Conservation (phyloP, 1,140 invertebrate genomes). For the Lepidurus packardi region DNA sequence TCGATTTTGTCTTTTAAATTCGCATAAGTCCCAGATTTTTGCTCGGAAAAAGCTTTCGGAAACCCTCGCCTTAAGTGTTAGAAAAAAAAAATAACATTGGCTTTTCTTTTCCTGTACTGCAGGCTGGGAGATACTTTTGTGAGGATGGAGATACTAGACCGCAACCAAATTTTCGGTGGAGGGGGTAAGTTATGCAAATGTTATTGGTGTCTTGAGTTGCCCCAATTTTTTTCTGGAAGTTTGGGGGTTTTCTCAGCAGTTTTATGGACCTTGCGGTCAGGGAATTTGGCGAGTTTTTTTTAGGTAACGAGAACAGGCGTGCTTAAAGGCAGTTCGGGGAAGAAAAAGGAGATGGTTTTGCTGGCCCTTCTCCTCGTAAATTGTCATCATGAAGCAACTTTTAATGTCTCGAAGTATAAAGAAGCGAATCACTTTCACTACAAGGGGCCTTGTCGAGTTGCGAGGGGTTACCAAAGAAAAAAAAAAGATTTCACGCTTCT, state of each 20-base stretch:
- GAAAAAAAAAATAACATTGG: neutral
- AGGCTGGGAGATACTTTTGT: neutral
- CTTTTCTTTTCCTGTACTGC: neutral
- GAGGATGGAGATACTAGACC: neutral
- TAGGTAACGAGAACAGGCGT: neutral
- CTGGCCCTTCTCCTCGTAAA: conserved; percentile 10
- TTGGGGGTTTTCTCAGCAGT: too few species aligned
- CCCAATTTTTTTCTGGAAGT: too few species aligned
- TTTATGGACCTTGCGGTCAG: too few species aligned
- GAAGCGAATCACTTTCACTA: neutral
- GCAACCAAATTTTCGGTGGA: neutral
- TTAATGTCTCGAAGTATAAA: neutral
- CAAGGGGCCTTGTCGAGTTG: neutral
- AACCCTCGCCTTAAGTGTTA: neutral
- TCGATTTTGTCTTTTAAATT: neutral
- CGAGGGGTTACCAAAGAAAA: neutral
- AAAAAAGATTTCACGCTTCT: neutral
- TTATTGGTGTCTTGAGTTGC: too few species aligned
- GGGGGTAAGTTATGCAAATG: neutral
- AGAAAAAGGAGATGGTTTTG: neutral
- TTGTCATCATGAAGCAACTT: neutral
- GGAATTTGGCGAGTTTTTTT: too few species aligned
- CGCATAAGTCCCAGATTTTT: neutral
- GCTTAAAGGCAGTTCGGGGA: neutral
- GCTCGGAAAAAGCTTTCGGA: neutral